phyloP scores from a whole-genome alignment of 2,113 vertebrate genomes.

The Corythornis madagascariensis region DNA sequence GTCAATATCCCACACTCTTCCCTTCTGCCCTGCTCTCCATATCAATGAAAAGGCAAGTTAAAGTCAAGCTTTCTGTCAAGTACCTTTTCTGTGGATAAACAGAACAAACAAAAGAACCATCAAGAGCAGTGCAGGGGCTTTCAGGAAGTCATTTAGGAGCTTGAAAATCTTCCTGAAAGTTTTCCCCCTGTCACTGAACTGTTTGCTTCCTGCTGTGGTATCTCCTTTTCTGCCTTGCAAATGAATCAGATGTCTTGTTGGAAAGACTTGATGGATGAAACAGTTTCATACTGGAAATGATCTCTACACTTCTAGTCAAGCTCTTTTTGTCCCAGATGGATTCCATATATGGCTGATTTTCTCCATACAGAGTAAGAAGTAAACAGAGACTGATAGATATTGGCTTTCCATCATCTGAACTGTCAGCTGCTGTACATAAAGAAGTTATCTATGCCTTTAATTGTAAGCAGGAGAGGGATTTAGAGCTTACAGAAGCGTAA shows the following conservation, averaged over 20 bases:
- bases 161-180: not conserved
- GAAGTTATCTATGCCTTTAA: conserved; percentile 64
- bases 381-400: conserved; percentile 50
- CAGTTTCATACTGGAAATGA: not conserved
- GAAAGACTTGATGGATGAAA: not conserved
- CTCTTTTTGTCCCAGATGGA: conserved; percentile 20
- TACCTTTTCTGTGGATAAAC: not conserved
- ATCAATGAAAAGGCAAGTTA: not conserved
- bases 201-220: not conserved
- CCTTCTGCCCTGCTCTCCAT: not conserved
- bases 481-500: conserved; percentile 1
- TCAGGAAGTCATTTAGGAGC: not conserved
- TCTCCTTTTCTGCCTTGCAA: not conserved
- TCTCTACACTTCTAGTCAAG: not conserved
- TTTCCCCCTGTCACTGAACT: not conserved
- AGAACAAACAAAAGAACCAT: not conserved
- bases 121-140: not conserved
- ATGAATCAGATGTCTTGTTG: not conserved
- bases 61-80: not conserved
- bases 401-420: conserved; percentile 41
- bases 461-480: conserved; percentile 56
- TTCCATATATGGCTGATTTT: conserved; percentile 24
- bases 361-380: not conserved
- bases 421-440: conserved; percentile 39
- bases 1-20: not conserved